Base-by-base conservation (phyloP, 2,797 vertebrate species). In the Sebastes hubbsi region DNA sequence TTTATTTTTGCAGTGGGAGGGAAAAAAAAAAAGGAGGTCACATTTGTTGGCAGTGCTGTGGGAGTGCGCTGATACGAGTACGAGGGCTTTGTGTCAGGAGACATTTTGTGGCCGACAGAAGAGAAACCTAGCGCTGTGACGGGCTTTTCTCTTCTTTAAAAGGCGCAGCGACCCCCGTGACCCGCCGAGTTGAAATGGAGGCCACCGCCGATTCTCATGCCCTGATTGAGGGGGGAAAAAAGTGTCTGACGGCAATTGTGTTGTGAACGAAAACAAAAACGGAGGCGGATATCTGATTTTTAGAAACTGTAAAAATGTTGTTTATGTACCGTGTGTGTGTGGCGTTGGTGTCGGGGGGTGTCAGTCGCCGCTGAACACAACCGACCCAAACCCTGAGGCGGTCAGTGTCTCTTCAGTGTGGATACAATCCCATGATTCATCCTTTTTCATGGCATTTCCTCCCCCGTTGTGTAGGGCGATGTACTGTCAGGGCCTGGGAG, bases 181-280 rank as follows among this genome's bases (percentile, higher is more conserved):
- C 94, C 94, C 59, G 1, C 8, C 5, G 85, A 86, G 94, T 95
- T 95, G 93, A 95, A 94, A 92, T 75, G 42, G 88, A 94, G 95
- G 95, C 89, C 94, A 93, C 75, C 2, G 32, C 52, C 38, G 68
- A 81, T 77, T 82, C 84, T 86, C 75, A 12, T 70, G 78, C 71
- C 65, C 77, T 52, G 78, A 80, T 66, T 62, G 72, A 61, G 72
- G 65, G 29, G 29, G 8, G 6, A 7, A 6, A 20, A 55, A 52
- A 8, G 5, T 72, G 27, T 46, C 38, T 78, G 59, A 81, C 34
- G 5, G 65, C 52, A 32, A 62, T 27, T n/a, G 54, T 70, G 75
- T 85, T 30, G 18, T 66, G 54, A 66, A 77, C 66, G 42, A 78
- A 72, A 75, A 65, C 29, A 68, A 22, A 36, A 70, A 52, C 25